Conservation (phyloP, 2,797 vertebrate species). For the Ceryle rudis region DNA sequence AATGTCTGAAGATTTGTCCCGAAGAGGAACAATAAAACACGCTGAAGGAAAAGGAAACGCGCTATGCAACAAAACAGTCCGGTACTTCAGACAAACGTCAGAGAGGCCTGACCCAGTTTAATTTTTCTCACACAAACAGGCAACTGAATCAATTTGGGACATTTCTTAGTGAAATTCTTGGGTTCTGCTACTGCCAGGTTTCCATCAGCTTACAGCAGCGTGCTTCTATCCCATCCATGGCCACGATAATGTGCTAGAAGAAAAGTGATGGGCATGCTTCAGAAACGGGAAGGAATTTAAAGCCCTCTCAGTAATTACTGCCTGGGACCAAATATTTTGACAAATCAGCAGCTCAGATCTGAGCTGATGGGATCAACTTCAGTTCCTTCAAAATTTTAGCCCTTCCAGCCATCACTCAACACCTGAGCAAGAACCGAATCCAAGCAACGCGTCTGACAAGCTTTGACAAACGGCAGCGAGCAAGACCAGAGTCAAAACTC, state of each 20-base stretch:
- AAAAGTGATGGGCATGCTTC: neutral
- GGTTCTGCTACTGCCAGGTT: neutral
- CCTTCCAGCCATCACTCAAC: neutral
- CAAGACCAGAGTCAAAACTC: neutral
- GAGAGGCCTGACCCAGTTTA: neutral
- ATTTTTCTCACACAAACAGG: neutral
- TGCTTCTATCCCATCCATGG: neutral
- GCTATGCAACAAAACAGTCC: accelerated
- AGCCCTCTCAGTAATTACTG: neutral
- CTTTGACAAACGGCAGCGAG: neutral
- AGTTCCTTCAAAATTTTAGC: neutral
- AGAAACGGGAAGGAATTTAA: neutral
- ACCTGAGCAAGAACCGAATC: neutral
- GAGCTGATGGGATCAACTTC: neutral
- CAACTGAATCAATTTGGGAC: neutral
- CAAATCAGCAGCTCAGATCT: neutral
- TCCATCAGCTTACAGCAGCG: neutral
- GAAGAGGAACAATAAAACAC: neutral
- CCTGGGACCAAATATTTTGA: neutral
- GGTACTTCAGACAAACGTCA: neutral
- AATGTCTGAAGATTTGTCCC: neutral
- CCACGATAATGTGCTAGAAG: accelerated
- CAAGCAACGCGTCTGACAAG: neutral
- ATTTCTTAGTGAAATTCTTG: neutral
- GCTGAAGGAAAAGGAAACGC: neutral